Conservation (phyloP, 2,888 invertebrate species). For the Clostera curtula region DNA sequence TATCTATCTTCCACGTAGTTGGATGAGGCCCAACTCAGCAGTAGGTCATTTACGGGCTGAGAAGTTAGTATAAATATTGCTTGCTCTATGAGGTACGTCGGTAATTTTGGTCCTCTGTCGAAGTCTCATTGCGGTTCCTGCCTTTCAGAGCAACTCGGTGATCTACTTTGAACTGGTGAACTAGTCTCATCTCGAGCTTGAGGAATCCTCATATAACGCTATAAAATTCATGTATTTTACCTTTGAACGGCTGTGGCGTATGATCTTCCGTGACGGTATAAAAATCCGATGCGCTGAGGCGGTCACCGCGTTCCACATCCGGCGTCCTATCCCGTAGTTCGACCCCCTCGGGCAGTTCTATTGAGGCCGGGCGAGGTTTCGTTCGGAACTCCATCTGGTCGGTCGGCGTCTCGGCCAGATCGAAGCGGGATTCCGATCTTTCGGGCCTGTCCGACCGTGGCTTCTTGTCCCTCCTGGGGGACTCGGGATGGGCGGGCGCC, state of each 20-base stretch:
- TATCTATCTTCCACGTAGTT: too few species aligned
- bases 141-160: too few species aligned
- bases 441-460: slow-evolving; percentile 41
- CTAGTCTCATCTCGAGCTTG: background rate
- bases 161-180: too few species aligned
- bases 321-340: slow-evolving; percentile 40
- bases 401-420: slow-evolving; percentile 11
- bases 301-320: slow-evolving; percentile 34
- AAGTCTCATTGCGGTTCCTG: too few species aligned
- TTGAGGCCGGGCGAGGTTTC: slow-evolving; percentile 5
- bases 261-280: slow-evolving; percentile 63
- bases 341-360: slow-evolving; percentile 27
- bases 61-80: too few species aligned
- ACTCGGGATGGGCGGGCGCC: slow-evolving; percentile 60
- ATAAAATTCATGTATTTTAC: slow-evolving; percentile 16
- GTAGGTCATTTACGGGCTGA: too few species aligned
- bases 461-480: slow-evolving; percentile 61
- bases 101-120: too few species aligned
- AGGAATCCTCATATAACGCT: too few species aligned
- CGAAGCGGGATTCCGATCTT: slow-evolving; percentile 6
- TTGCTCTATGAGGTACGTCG: too few species aligned
- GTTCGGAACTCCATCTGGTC: slow-evolving; percentile 1
- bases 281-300: slow-evolving; percentile 67
- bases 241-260: slow-evolving; percentile 70
- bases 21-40: too few species aligned